Evolutionary conservation across 2,888 invertebrate species (phyloP).

Genomic region (Acanthosoma haemorrhoidale): DNA sequence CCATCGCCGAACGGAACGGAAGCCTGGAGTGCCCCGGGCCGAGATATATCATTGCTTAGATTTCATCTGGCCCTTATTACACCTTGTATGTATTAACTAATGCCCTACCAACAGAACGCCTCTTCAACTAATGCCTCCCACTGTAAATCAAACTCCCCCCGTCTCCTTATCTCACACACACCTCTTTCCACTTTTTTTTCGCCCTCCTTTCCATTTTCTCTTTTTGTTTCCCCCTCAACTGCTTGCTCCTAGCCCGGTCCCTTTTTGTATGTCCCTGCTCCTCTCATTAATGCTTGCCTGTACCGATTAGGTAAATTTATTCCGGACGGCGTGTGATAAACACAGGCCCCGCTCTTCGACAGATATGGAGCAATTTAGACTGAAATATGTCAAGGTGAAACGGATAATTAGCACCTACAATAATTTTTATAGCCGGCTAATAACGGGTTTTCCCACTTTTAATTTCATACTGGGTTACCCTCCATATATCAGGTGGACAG

Average conservation of each 20-base stretch:
- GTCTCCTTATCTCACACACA: no score
- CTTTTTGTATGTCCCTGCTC: neutral
- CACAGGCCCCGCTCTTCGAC: neutral
- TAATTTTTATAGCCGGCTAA: slow-evolving; percentile 22
- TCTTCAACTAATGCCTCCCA: neutral
- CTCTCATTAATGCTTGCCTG: neutral
- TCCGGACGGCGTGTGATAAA: slow-evolving; percentile 1
- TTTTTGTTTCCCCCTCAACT: neutral
- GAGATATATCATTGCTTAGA: neutral
- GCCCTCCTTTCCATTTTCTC: neutral
- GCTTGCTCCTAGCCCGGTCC: neutral
- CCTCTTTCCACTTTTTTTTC: neutral
- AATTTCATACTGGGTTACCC: slow-evolving; percentile 18
- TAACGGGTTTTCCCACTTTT: slow-evolving; percentile 17
- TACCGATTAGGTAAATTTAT: slow-evolving; percentile 19
- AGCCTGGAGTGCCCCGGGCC: neutral
- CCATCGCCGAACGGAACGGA: neutral
- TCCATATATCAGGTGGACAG: slow-evolving; percentile 8
- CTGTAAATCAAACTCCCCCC: neutral
- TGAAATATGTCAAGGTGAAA: slow-evolving; percentile 5
- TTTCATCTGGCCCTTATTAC: neutral
- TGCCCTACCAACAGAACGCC: slow-evolving; percentile 5
- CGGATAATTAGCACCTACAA: slow-evolving; percentile 11
- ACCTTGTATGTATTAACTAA: slow-evolving; percentile 7
- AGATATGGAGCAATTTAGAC: slow-evolving; percentile 3